These are phyloP conservation scores for Mycalesis mineus DNA, from an alignment of 2,888 invertebrate species.

Conservation along the genomic window DNA sequence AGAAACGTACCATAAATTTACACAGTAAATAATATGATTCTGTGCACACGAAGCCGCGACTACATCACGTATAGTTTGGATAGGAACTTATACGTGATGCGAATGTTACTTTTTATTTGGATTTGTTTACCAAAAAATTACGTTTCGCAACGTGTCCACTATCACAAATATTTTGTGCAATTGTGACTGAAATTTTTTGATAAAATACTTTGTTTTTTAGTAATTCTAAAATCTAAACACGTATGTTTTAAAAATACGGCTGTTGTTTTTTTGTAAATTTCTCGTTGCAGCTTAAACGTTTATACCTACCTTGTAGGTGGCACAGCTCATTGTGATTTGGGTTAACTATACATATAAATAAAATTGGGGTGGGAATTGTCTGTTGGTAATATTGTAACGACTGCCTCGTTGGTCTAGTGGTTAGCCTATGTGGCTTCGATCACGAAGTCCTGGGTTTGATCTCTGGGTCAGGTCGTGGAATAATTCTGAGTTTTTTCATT, in stretches of 20 bases:
- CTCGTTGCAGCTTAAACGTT: no score
- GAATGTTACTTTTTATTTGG: slow-evolving; percentile 2
- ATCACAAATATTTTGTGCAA: neutral
- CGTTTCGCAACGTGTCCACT: neutral
- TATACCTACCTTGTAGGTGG: no score
- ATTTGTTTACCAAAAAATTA: slow-evolving; percentile 2
- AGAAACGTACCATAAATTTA: neutral
- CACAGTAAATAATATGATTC: neutral
- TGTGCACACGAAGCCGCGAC: neutral
- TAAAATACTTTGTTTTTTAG: neutral
- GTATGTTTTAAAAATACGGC: neutral
- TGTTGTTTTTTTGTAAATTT: no score
- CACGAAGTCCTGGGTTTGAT: no score
- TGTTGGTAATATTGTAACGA: no score
- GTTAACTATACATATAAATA: no score
- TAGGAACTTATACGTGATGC: neutral
- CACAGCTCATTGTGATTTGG: no score
- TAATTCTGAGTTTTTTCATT: no score
- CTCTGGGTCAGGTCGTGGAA: no score
- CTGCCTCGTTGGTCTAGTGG: no score
- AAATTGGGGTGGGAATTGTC: no score
- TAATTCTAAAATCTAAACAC: neutral
- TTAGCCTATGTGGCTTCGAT: no score
- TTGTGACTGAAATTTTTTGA: neutral
- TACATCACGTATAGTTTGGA: slow-evolving; percentile 2